Base-by-base conservation (phyloP, 2,113 vertebrate species). In the Thunnus thynnus region DNA sequence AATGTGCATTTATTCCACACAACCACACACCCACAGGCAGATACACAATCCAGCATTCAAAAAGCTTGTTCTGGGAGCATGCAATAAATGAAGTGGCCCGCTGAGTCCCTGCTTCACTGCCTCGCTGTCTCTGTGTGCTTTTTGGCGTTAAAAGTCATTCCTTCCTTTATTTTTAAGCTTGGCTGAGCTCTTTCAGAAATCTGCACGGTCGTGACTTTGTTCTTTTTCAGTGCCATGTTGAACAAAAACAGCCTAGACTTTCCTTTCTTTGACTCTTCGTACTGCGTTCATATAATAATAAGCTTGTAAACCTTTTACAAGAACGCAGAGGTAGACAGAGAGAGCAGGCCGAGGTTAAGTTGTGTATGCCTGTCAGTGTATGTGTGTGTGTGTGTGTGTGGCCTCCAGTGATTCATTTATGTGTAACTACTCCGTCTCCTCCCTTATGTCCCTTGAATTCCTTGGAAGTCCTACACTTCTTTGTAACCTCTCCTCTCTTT, bases 101-200 rank as follows among this genome's bases (percentile, higher is more conserved):
- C 70, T 77, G 64, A 81, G 63, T 58, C 47, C 76, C 48, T 52
- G 81, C 85, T 74, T 57, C 61, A 47, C 83, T 9, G 73, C 67
- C 80, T 81, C 70, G 58, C 85, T 51, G 51, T 74, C 64, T 88
- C 25, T 52, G 18, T 75, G 75, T 70, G 77, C 66, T 54, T 64
- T 68, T 70, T 78, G 78, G 78, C 60, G 20, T 86, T 68, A 80
- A 85, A 83, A 85, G 89, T 89, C 89, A 84, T 85, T 69, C 84
- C 79, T 88, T 67, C 72, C 61, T 84, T 86, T 79, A 70, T 86
- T 86, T 86, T 82, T 74, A 79, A 77, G 88, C 89, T 88, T 78
- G 87, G 75, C 78, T 84, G 84, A 85, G 50, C 80, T 32, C 78
- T 90, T 92, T 91, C 56, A 90, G 47, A 51, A 50, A 48, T 51